Evolutionary conservation across 1,140 invertebrate genomes (phyloP).

Genomic region (Carposina sasakii): DNA sequence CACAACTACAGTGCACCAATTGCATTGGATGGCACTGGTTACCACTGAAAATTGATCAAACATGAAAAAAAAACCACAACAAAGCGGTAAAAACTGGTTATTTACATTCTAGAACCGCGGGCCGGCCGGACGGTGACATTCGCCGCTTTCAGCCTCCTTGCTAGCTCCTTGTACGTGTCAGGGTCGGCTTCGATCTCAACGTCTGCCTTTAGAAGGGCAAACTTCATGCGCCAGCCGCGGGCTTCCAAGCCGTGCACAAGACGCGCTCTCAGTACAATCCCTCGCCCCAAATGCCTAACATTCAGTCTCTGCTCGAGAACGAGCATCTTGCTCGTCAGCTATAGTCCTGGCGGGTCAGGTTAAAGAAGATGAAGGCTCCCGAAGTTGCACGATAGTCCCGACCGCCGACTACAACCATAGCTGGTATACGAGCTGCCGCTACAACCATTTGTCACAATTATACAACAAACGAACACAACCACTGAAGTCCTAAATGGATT

Average conservation of each 20-base stretch:
- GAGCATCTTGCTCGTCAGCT: slow-evolving; percentile 70
- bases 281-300: slow-evolving; percentile 51
- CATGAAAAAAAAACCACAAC: slow-evolving; percentile 2
- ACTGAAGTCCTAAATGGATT: slow-evolving; percentile 4
- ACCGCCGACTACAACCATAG: slow-evolving; percentile 56
- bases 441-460: slow-evolving; percentile 57
- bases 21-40: too few species aligned
- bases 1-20: too few species aligned
- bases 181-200: slow-evolving; percentile 60
- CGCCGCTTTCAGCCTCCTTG: slow-evolving; percentile 43
- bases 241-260: slow-evolving; percentile 55
- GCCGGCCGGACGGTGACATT: slow-evolving; percentile 53
- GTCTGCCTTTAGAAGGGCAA: slow-evolving; percentile 54
- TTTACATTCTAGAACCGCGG: slow-evolving; percentile 43
- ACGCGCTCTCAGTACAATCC: slow-evolving; percentile 47
- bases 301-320: slow-evolving; percentile 64
- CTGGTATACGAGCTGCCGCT: slow-evolving; percentile 42
- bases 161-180: slow-evolving; percentile 50
- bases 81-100: slow-evolving; percentile 32
- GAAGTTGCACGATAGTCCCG: slow-evolving; percentile 43
- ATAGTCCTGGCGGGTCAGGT: slow-evolving; percentile 64
- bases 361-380: slow-evolving; percentile 62
- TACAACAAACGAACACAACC: slow-evolving; percentile 26
- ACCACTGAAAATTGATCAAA: not conserved
- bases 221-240: slow-evolving; percentile 62